These are phyloP conservation scores for Eptatretus atami DNA, from an alignment of 2,797 vertebrate species.

Conservation along the genomic window DNA sequence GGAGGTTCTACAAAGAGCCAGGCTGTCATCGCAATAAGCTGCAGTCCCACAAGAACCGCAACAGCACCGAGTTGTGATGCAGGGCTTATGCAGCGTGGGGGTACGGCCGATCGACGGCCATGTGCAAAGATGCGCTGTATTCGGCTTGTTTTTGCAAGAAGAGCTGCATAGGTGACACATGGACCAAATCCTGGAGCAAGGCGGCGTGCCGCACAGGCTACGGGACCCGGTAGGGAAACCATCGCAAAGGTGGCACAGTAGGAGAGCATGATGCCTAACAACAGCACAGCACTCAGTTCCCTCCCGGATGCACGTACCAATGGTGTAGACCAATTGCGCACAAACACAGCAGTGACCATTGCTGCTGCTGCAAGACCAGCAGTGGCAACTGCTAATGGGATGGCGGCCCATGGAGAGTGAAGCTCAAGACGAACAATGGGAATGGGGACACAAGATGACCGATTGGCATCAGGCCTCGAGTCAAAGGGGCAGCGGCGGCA, in stretches of 20 bases:
- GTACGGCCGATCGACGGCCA: constrained; percentile 64
- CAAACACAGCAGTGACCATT: constrained; percentile 47
- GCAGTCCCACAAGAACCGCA: constrained; percentile 66
- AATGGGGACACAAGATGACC: constrained; percentile 49
- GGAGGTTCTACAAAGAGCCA: constrained; percentile 82
- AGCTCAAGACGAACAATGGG: constrained; percentile 75
- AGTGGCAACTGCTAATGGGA: constrained; percentile 52
- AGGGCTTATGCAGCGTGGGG: constrained; percentile 60
- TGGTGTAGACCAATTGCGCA: constrained; percentile 72
- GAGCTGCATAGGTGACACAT: constrained; percentile 71
- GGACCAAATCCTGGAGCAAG: constrained; percentile 71
- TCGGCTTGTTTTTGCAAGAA: constrained; percentile 83
- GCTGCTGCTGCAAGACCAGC: constrained; percentile 53
- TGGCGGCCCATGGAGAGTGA: constrained; percentile 63
- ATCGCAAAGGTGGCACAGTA: constrained; percentile 77
- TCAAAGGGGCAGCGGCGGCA: constrained; percentile 69
- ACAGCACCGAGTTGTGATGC: constrained; percentile 73
- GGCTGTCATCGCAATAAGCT: constrained; percentile 62
- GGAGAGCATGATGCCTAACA: constrained; percentile 74
- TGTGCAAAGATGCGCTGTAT: constrained; percentile 93
- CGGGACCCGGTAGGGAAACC: constrained; percentile 47
- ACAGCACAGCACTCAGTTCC: constrained; percentile 68
- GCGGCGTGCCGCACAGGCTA: constrained; percentile 51
- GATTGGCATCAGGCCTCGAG: constrained; percentile 51
- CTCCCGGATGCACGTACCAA: constrained; percentile 74